Evolutionary conservation across 1,140 invertebrate species (phyloP), one percentile per base, ranked within the genome.

Genomic region (Anastrepha ludens): DNA sequence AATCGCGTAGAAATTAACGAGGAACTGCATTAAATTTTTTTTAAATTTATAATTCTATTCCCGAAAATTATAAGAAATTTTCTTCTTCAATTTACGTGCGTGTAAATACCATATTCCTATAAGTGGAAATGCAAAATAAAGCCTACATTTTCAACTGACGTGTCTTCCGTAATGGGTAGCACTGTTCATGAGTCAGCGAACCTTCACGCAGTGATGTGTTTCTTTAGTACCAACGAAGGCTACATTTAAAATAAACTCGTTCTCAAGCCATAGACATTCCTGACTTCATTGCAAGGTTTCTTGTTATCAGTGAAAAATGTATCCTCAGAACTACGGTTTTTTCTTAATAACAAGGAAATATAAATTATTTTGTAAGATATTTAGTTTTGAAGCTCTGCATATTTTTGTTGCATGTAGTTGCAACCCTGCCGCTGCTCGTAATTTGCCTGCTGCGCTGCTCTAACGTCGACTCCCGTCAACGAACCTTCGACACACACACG

Each of bases 111-210:
- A 62, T 2, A 62, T 8, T 13, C 4, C 15, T 62, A 62, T 17
- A 6, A 15, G 15, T 4, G 44, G 44, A 74, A 74, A 11, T 47
- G 39, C 67, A 44, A 47, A 74, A 39, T 74, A 74, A 74, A n/a
- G 41, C 15, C 39, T 44, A 2, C 20, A 3, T 20, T 9, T 81
- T 4, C 1, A 81, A n/a, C 74, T 81, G 74, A 81, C 74, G 74
- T 81, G 74, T 81, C 74, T 17, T 29, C 20, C 11, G 1, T 6
- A 44, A n/a, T 81, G 47, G 74, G 74, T 17, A 81, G 74, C 74
- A 81, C 74, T 81, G 74, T 81, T 55, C 74, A 20, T 81, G 74
- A 81, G 74, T 81, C 74, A 81, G 47, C 74, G 74, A 81, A 81
- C 74, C 44, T 55, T 55, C 7, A 2, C 8, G 20, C 74, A 81